Base-by-base conservation (phyloP, 2,113 vertebrate species). In the Ailurus styani region DNA sequence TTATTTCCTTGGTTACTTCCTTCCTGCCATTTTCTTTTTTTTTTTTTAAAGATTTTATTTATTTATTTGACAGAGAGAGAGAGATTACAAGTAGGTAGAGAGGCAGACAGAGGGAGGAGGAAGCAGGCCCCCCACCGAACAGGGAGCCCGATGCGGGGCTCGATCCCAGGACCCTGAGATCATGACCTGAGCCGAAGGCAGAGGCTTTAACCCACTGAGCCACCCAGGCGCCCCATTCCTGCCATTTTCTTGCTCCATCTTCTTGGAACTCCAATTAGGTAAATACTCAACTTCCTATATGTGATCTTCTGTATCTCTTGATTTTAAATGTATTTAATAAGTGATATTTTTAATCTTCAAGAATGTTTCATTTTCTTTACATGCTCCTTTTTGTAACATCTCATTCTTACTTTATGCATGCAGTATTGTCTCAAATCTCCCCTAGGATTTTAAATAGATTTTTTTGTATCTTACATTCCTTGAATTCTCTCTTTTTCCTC, bases 261-360 rank as follows among this genome's bases (percentile, higher is more conserved):
- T 95, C 75, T 34, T 92, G 15, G 23, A 86, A 68, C 40, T 91
- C 25, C 93, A 23, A 75, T 90, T 92, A 55, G 40, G 72, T 40
- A 81, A 3, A 96, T 87, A 78, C 77, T 82, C 52, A 94, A 64
- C 6, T 31, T 57, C 13, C 25, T 87, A 8, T 34, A 70, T 57
- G 21, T 78, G 40, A 75, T 70, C n/a, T 45, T 64, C 27, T 31
- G 6, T 93, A 52, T 68, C 8, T 96, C 40, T 83, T 82, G 66
- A 55, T 95, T 96, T 93, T 88, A 73, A 88, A 29, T 91, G 12
- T 84, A 94, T 84, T 91, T 95, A 85, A 54, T 72, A 21, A 77
- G 72, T 54, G 73, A 25, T 81, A 91, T 83, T 81, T 95, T 88
- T 88, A 85, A 84, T 42, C 75, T 87, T 84, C 20, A 89, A 45